A percentile compares a stretch with the other conserved stretches of the same genome.
phyloP scores from a whole-genome alignment of 2,888 invertebrate genomes.

The Ectropis crepuscularia region DNA sequence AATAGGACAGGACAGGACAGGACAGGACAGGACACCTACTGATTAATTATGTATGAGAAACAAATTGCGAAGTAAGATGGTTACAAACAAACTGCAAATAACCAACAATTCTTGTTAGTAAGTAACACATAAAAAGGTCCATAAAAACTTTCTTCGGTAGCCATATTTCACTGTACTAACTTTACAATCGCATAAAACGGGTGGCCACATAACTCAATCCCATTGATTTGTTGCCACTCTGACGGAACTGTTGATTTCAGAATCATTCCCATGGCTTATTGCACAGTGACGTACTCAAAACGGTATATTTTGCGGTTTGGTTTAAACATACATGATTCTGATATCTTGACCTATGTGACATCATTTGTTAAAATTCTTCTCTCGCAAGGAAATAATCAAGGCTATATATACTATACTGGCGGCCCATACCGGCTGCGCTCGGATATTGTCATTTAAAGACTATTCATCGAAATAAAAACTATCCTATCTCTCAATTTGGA shows the following conservation, averaged over 20 bases:
- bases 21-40: neutral
- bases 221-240: slow-evolving; percentile 52
- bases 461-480: too few species aligned
- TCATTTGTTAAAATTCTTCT: too few species aligned
- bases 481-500: too few species aligned
- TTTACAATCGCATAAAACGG: slow-evolving; percentile 42
- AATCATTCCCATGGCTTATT: slow-evolving; percentile 49
- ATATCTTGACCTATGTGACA: too few species aligned
- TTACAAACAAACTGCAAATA: neutral
- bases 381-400: too few species aligned
- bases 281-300: slow-evolving; percentile 2
- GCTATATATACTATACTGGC: too few species aligned
- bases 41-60: neutral
- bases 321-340: too few species aligned
- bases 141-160: slow-evolving; percentile 29
- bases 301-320: neutral
- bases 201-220: slow-evolving; percentile 38
- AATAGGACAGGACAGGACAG: too few species aligned
- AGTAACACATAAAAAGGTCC: slow-evolving; percentile 16
- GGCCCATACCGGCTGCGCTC: too few species aligned
- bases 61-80: neutral
- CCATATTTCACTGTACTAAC: slow-evolving; percentile 40
- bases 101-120: slow-evolving; percentile 1
- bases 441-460: too few species aligned
- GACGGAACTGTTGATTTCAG: slow-evolving; percentile 59